Conservation (phyloP, 53 echinoderm and acorn worm species). For the Astropecten irregularis region DNA sequence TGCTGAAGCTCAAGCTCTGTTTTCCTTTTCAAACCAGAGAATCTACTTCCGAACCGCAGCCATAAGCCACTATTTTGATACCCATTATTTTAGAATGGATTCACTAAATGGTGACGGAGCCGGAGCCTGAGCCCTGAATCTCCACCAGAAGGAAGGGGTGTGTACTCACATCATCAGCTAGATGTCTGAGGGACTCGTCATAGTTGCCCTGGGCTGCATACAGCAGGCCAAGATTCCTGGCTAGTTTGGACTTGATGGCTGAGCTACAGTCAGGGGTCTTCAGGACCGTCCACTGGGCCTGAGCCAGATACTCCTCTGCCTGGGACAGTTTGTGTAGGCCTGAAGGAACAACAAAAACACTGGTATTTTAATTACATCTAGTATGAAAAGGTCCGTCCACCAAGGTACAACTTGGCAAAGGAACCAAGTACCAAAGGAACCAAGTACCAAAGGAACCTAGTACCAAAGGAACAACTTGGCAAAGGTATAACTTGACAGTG, state of each 20-base stretch:
- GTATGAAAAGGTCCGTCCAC: background rate
- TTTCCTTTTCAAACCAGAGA: too few species aligned
- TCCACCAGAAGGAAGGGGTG: too few species aligned
- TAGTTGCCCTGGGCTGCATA: constrained; percentile 91
- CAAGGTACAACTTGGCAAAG: background rate
- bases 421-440: background rate
- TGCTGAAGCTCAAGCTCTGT: too few species aligned
- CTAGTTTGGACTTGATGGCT: constrained; percentile 92
- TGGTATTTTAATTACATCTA: background rate
- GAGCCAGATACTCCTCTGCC: constrained; percentile 95
- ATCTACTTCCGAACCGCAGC: too few species aligned
- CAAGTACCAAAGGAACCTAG: background rate
- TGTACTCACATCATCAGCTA: constrained; percentile 96
- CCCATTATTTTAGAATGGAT: too few species aligned
- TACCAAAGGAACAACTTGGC: background rate
- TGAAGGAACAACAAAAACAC: too few species aligned
- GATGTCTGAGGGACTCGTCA: constrained; percentile 79
- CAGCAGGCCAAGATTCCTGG: constrained; percentile 88
- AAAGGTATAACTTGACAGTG: too few species aligned
- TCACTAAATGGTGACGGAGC: too few species aligned
- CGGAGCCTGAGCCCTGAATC: too few species aligned
- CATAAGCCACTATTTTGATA: too few species aligned
- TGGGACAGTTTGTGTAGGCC: constrained; percentile 93
- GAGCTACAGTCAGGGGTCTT: constrained; percentile 95
- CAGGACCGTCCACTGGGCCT: constrained; percentile 97